Base-by-base conservation (phyloP, 2,888 invertebrate species). In the Anodontia alba region DNA sequence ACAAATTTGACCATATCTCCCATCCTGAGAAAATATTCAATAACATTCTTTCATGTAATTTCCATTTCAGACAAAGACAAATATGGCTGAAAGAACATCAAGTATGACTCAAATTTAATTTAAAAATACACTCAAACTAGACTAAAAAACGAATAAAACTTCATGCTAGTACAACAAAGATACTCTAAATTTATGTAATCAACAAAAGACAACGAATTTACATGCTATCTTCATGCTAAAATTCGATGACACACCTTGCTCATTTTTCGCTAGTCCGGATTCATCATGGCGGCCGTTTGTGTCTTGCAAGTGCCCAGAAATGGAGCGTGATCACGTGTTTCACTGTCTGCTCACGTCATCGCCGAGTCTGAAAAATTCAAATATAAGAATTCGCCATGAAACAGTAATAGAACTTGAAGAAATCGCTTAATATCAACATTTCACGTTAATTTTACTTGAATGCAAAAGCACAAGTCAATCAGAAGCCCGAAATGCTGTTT, bases 231-330 rank as follows among this genome's bases (percentile, higher is more conserved):
- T 38, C 38, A 42, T 62, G 29, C 31, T 29, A 73, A 82, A 82
- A 82, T 81, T 46, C 46, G 46, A 69, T 51, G 57, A 77, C 87
- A 80, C 79, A 90, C 90, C 90, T 90, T 88, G 87, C 87, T 91
- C 90, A 90, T 90, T 82, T 86, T 88, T 84, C 83, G 81, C 62
- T 87, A 83, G 76, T 81, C 80, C 80, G 76, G 79, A 81, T 76
- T 80, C 85, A 84, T 83, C 87, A 90, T 88, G 88, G 88, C 88
- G 90, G 90, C 86, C 82, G 38, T 84, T 88, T 72, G 75, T 76
- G 71, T 77, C 78, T 81, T 84, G 79, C 83, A 57, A 62, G 81
- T 69, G 70, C 43, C 62, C 69, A 29, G 79, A 86, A 79, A 78
- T 76, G 71, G 78, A 80, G 73, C 74, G 71, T 43, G 69, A 69